Evolutionary conservation across 2,113 vertebrate species (phyloP), one percentile per base, ranked within the genome.

Genomic region (Dolichallabes microphthalmus): DNA sequence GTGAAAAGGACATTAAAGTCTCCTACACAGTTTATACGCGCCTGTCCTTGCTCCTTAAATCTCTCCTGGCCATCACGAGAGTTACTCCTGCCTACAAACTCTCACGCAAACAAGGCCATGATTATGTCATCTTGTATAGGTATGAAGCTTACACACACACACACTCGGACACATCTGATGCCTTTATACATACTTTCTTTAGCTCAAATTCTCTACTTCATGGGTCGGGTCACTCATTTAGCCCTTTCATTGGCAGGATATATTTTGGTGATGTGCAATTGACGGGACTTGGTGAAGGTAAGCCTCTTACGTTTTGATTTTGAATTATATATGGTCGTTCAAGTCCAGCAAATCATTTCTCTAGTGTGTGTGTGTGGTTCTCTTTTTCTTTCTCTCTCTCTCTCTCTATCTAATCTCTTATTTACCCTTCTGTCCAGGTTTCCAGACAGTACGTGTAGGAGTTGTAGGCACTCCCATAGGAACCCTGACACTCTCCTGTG

Each of bases 261-360:
- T 99, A 99, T 93, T 99, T 99, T 89, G 98, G 98, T 25, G 98
- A 99, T 92, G 98, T 99, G n/a, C 98, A 99, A 35, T 94, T 99
- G 90, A 95, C 93, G 82, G 97, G 97, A 90, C 93, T 99, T 91
- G 98, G 98, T 92, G 98, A 99, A 97, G 98, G 98, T 99, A 95
- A 69, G 45, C 73, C 2, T 80, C 17, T 35, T 1, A 32, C 0
- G 30, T 74, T 52, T 52, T 39, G 12, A 45, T 11, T 32, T 53
- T 27, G 11, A 5, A 50, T 73, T 25, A 11, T 45, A 35, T 20
- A 53, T 5, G 2, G 45, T 3, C 25, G 66, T 79, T 45, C 83
- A 85, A 35, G 73, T 50, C 50, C 25, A 88, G 19, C 22, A 83
- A 61, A 12, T 14, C 30, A 25, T 50, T 25, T 35, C 60, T 52